phyloP scores from a whole-genome alignment of 2,113 vertebrate genomes.

The Mustela lutreola region DNA sequence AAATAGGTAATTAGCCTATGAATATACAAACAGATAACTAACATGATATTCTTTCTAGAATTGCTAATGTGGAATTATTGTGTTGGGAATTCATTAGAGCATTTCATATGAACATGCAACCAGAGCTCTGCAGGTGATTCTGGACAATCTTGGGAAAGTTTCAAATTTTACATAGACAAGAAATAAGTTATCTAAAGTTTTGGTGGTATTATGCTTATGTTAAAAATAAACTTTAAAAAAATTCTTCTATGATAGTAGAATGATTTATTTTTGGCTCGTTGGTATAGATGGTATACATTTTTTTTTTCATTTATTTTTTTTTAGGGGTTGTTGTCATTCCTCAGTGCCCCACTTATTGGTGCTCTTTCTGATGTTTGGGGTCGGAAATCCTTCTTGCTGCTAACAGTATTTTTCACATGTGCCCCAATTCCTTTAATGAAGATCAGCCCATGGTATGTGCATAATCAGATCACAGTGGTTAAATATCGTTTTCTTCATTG shows the following conservation, averaged over 20 bases:
- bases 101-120: neutral
- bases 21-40: neutral
- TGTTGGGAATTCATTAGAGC: neutral
- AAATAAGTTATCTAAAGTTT: neutral
- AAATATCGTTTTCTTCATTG: neutral
- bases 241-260: neutral
- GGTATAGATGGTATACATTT: neutral
- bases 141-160: neutral
- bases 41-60: neutral
- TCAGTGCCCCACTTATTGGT: constrained; percentile 94
- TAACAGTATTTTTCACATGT: constrained; percentile 95
- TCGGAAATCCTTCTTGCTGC: constrained; percentile 94
- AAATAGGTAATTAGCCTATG: neutral
- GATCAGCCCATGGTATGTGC: constrained; percentile 93
- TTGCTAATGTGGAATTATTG: neutral
- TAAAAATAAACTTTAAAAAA: neutral
- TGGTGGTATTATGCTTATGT: neutral
- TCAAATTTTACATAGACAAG: neutral
- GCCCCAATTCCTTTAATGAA: constrained; percentile 95
- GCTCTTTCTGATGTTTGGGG: constrained; percentile 95
- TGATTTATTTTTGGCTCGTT: neutral
- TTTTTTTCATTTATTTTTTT: constrained; percentile 1
- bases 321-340: constrained; percentile 93
- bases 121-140: neutral
- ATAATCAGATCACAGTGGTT: neutral